Conservation (phyloP, 1,140 invertebrate species). For the Caerostris darwini region DNA sequence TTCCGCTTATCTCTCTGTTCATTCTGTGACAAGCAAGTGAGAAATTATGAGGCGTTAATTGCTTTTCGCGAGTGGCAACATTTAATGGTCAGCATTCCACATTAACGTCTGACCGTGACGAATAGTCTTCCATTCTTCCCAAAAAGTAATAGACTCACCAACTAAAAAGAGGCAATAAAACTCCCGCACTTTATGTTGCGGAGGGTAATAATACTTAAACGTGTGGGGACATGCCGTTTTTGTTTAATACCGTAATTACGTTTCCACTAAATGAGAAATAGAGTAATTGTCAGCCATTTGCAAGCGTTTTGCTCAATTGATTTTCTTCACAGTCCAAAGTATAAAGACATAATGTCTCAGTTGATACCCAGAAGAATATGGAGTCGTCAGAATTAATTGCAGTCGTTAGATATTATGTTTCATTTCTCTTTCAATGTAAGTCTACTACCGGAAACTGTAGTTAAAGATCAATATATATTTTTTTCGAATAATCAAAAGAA, state of each 20-base stretch:
- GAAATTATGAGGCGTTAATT: constrained; percentile 19
- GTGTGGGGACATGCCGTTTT: background rate
- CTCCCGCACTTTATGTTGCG: background rate
- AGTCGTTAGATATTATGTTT: too few relatives aligned
- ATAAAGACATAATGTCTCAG: too few relatives aligned
- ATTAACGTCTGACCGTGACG: background rate
- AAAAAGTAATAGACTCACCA: background rate
- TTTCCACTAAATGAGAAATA: background rate
- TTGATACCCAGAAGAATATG: too few relatives aligned
- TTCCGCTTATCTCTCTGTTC: background rate
- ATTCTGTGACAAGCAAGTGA: background rate
- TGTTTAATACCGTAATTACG: background rate
- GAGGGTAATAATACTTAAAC: constrained; percentile 9
- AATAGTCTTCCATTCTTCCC: background rate
- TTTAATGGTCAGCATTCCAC: constrained; percentile 40
- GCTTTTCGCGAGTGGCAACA: constrained; percentile 20
- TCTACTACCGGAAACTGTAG: too few relatives aligned
- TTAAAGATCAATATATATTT: too few relatives aligned
- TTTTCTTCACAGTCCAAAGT: background rate
- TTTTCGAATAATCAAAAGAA: too few relatives aligned
- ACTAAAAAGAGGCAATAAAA: constrained; percentile 23
- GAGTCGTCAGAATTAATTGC: too few relatives aligned
- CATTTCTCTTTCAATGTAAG: too few relatives aligned
- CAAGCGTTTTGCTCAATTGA: background rate
- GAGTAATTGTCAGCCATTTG: background rate